Percentiles rank a stretch among this genome's conserved stretches.
Evolutionary conservation across 2,113 vertebrate species (phyloP).

Genomic region (Vidua macroura): DNA sequence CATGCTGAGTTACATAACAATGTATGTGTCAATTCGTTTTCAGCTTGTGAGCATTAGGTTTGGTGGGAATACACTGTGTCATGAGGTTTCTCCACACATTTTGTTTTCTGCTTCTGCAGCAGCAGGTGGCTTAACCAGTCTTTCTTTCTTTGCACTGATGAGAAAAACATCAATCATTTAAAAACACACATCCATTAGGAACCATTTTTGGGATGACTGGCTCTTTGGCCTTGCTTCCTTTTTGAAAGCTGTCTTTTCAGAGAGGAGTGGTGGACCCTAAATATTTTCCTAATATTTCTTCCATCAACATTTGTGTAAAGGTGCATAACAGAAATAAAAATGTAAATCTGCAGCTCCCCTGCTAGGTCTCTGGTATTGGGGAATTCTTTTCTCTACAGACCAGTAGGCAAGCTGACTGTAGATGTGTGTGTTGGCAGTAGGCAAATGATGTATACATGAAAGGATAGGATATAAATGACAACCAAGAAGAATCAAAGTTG

Average conservation of each 20-base stretch:
- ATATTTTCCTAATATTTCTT: background rate
- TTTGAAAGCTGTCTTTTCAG: background rate
- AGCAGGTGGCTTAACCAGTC: background rate
- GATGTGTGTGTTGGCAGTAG: background rate
- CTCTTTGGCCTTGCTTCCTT: background rate
- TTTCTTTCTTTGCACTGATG: background rate
- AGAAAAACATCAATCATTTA: background rate
- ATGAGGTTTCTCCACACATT: background rate
- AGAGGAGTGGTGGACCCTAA: background rate
- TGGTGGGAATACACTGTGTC: rapidly evolving
- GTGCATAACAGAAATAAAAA: background rate
- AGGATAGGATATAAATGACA: background rate
- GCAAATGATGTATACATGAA: background rate
- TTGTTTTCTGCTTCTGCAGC: background rate
- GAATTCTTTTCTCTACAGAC: background rate
- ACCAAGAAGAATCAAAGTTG: background rate
- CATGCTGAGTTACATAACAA: background rate
- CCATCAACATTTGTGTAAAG: background rate
- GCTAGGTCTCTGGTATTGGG: background rate
- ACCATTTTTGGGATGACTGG: background rate
- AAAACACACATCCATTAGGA: background rate
- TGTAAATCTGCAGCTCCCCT: background rate
- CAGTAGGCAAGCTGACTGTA: background rate
- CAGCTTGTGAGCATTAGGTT: background rate
- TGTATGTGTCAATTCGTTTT: background rate